Base-by-base conservation (phyloP, 2,797 vertebrate species). In the Dendrocincla fuliginosa region DNA sequence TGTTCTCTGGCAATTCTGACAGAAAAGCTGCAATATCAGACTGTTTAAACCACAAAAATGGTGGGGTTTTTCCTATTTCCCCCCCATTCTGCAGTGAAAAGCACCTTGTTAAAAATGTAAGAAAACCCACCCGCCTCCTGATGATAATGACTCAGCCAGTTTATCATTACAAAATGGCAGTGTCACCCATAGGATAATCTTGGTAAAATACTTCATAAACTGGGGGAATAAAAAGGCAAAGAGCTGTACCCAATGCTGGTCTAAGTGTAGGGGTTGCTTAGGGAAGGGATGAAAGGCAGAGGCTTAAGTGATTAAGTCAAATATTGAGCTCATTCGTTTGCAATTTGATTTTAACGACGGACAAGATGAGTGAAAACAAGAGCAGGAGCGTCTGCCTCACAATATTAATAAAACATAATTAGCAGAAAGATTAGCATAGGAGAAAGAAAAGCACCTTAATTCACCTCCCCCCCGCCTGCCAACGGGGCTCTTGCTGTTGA, bases 351-450 rank as follows among this genome's bases (percentile, higher is more conserved):
- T 95, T 74, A 85, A 90, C 75, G 28, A 53, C 7, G 67, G 95
- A 41, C 87, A 75, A 63, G 75, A 41, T 3, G 64, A 94, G 60
- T 7, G 83, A 82, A 93, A 92, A 85, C 84, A 84, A 90, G 90
- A 94, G 67, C 2, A 11, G 42, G 35, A 64, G 52, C 22, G 50
- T 71, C 61, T 81, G 83, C 80, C 76, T 82, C 75, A 41, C 60
- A 44, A 86, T 74, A 88, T 96, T 95, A 96, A 96, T 93, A 95
- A 95, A 95, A 93, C 41, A 30, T 93, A 97, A 96, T 97, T 97
- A 96, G 84, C 90, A 75, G 86, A 84, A 88, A 88, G 87, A 97
- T 96, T 96, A 94, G 93, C 95, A 96, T 63, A 80, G 81, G 81
- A 64, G 89, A 64, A 92, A 89, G 92, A 88, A 83, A 89, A 91